phyloP scores from a whole-genome alignment of 1,140 invertebrate genomes.

The Drosophila santomea region DNA sequence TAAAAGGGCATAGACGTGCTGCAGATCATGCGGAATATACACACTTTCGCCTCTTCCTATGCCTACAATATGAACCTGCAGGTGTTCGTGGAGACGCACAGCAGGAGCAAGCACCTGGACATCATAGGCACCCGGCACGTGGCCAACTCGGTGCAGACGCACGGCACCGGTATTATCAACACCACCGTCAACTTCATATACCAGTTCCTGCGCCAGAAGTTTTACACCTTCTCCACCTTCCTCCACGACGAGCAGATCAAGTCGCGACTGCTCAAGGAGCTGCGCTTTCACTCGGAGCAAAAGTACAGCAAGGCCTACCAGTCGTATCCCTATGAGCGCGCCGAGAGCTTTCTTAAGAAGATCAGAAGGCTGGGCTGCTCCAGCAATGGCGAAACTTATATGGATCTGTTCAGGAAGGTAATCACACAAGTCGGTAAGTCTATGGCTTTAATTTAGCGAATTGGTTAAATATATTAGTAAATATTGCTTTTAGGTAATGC shows the following conservation, averaged over 20 bases:
- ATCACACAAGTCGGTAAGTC: slow-evolving; percentile 95
- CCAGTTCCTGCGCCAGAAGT: slow-evolving; percentile 97
- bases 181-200: slow-evolving; percentile 99
- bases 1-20: slow-evolving; percentile 97
- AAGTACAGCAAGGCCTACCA: slow-evolving; percentile 85
- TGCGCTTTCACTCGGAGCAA: slow-evolving; percentile 89
- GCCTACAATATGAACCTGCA: slow-evolving; percentile 99
- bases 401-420: slow-evolving; percentile 96
- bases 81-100: slow-evolving; percentile 96
- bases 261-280: slow-evolving; percentile 96
- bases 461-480: no score
- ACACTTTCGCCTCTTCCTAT: slow-evolving; percentile 97
- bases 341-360: slow-evolving; percentile 97
- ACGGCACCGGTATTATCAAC: slow-evolving; percentile 98
- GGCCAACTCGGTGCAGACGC: slow-evolving; percentile 98
- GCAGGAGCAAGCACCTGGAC: slow-evolving; percentile 97
- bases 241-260: slow-evolving; percentile 99
- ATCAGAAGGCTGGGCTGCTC: slow-evolving; percentile 95
- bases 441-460: not conserved
- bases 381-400: slow-evolving; percentile 92
- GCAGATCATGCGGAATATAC: slow-evolving; percentile 98
- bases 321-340: slow-evolving; percentile 93
- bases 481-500: slow-evolving; percentile 90
- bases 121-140: slow-evolving; percentile 98
- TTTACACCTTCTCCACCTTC: slow-evolving; percentile 98